Evolutionary conservation across 2,888 invertebrate species (phyloP).

Genomic region (Drosophila testacea): DNA sequence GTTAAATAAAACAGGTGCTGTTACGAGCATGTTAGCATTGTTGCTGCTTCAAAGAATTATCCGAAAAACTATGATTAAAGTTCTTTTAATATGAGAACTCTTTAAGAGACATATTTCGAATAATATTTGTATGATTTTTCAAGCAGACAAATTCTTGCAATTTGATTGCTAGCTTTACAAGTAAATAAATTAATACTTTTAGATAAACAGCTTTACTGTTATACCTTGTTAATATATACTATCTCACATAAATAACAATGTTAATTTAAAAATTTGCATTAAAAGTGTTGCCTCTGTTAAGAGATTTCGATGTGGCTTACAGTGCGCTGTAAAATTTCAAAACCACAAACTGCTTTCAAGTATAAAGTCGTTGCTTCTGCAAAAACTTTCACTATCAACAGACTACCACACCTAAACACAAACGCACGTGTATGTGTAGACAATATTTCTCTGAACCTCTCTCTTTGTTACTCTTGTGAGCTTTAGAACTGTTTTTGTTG

Average conservation of each 20-base stretch:
- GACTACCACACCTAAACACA: constrained; percentile 32
- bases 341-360: constrained; percentile 40
- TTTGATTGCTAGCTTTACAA: neutral
- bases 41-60: neutral
- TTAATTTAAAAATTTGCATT: neutral
- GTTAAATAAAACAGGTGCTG: constrained; percentile 24
- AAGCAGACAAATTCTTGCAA: neutral
- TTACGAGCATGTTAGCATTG: constrained; percentile 14
- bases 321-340: constrained; percentile 74
- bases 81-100: neutral
- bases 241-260: neutral
- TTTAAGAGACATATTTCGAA: neutral
- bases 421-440: constrained; percentile 1
- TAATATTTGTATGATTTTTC: neutral
- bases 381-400: constrained; percentile 71
- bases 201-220: neutral
- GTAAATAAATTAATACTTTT: neutral
- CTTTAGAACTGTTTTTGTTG: constrained; percentile 13
- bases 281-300: constrained; percentile 20
- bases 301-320: constrained; percentile 22
- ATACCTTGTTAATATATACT: neutral
- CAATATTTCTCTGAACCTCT: constrained; percentile 4
- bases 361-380: constrained; percentile 29
- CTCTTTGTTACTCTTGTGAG: neutral
- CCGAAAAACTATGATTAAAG: neutral